Base-by-base conservation (phyloP, 2,888 invertebrate species). In the Eledone cirrhosa region DNA sequence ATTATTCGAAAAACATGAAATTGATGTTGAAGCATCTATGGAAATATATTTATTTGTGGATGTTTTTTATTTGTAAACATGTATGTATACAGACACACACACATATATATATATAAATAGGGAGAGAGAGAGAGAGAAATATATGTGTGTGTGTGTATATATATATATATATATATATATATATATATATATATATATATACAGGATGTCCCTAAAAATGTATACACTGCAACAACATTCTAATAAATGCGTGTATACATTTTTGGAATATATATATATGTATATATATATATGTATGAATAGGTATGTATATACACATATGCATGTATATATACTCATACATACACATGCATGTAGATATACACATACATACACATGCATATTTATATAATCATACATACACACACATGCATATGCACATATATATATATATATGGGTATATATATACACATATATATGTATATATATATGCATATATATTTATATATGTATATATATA, bases 151-250 rank as follows among this genome's bases (percentile, higher is more conserved):
- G 53, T 53, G 19, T 53, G 19, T 53, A 53, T 53, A 53, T 53
- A 19, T 53, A 53, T 53, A 53, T 53, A 53, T 53, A 53, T 53
- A 53, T 53, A 53, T 53, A 53, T 53, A 19, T 53, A 53, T 53
- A 53, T 53, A 53, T 53, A 53, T 53, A 53, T 53, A 53, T 53
- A 53, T 53, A 19, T 53, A 53, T 53, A 53, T 53, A 53, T 53
- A 53, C 19, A 53, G 13, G 13, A 19, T 53, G 53, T n/a, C n/a
- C n/a, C n/a, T n/a, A n/a, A n/a, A n/a, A n/a, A n/a, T n/a, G n/a
- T n/a, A n/a, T n/a, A n/a, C n/a, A n/a, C n/a, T n/a, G n/a, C n/a
- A n/a, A n/a, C n/a, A n/a, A n/a, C n/a, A n/a, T n/a, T n/a, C n/a
- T n/a, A n/a, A n/a, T n/a, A n/a, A n/a, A n/a, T n/a, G n/a, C n/a